A percentile compares a stretch with the other conserved stretches of the same genome.
Evolutionary conservation across 2,797 vertebrate species (phyloP).

Genomic region (Sparus aurata): DNA sequence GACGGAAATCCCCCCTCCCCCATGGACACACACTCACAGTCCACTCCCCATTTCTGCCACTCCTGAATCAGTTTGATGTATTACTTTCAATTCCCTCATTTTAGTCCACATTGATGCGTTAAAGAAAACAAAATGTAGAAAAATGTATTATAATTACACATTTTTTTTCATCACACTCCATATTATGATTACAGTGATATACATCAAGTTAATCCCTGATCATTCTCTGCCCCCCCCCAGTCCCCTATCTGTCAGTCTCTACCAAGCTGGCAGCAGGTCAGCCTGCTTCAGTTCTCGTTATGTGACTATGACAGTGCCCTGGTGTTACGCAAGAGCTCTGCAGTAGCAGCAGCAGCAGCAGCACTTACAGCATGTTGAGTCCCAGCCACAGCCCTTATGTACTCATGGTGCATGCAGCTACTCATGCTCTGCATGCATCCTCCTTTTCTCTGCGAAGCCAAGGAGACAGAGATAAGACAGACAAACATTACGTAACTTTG

Average conservation of each 20-base stretch:
- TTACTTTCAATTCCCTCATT: background rate
- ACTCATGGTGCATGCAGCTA: background rate
- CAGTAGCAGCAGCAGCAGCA: slow-evolving; percentile 46
- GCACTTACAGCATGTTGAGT: slow-evolving; percentile 33
- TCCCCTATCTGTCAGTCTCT: slow-evolving; percentile 48
- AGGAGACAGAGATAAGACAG: slow-evolving; percentile 31
- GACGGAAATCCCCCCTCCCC: background rate
- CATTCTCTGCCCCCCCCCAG: background rate
- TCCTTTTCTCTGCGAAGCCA: slow-evolving; percentile 19
- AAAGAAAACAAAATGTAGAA: background rate
- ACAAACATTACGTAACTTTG: slow-evolving; percentile 19
- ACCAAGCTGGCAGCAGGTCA: slow-evolving; percentile 65
- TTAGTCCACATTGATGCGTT: background rate
- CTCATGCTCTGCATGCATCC: slow-evolving; percentile 20
- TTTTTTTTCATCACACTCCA: background rate
- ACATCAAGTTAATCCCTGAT: background rate
- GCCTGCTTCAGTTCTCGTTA: slow-evolving; percentile 55
- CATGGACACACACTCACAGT: slow-evolving; percentile 5
- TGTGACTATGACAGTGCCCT: slow-evolving; percentile 67
- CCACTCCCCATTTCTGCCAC: slow-evolving; percentile 1
- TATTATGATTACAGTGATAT: background rate
- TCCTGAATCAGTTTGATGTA: too few species aligned
- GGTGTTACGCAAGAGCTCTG: slow-evolving; percentile 78
- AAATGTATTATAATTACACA: background rate
- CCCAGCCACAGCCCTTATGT: slow-evolving; percentile 6